Conservation (phyloP, 2,888 invertebrate species). For the Microplitis manilae region DNA sequence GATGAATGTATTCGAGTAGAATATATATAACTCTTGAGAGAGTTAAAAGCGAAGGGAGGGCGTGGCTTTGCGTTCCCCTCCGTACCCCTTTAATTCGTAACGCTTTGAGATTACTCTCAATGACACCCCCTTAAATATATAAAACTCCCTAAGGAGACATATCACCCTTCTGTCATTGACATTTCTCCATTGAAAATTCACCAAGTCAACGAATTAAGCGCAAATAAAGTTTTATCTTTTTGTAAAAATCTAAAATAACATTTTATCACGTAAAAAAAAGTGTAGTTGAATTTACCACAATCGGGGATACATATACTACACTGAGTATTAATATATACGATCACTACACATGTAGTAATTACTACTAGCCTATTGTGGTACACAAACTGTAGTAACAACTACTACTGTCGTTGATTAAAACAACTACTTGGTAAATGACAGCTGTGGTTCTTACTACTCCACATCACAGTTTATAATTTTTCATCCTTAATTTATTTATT, state of each 20-base stretch:
- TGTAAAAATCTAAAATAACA: background rate
- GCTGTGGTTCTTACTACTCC: no score
- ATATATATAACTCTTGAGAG: background rate
- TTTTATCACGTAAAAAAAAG: no score
- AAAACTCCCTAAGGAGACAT: background rate
- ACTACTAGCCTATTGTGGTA: no score
- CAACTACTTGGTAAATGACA: no score
- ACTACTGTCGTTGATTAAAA: no score
- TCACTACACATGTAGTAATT: no score
- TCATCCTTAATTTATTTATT: no score
- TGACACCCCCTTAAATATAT: slow-evolving; percentile 8
- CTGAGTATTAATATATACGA: no score
- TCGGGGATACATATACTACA: no score
- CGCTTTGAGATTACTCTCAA: slow-evolving; percentile 26
- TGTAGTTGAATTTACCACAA: no score
- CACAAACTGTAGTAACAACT: no score
- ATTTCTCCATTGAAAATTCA: background rate
- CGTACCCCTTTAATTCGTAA: slow-evolving; percentile 44
- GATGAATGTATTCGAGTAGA: background rate
- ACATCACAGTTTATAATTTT: no score
- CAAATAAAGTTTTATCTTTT: background rate
- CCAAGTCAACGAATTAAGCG: background rate
- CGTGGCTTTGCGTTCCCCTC: slow-evolving; percentile 37
- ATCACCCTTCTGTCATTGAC: slow-evolving; percentile 3
- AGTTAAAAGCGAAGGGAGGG: slow-evolving; percentile 29